These are phyloP conservation scores for Whitmania pigra DNA, from an alignment of 1,140 invertebrate species.

Conservation along the genomic window DNA sequence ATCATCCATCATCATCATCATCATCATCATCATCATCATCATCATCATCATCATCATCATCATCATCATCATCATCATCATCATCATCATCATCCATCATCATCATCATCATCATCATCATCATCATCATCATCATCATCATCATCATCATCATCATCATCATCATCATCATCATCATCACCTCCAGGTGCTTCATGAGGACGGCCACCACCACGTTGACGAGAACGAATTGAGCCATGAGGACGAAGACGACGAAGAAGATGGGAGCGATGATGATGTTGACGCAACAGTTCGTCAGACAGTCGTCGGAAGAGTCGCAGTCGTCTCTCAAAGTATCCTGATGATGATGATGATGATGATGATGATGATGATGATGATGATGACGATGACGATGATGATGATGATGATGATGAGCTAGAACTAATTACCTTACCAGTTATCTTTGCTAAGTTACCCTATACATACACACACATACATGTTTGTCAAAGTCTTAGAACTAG, in stretches of 20 bases:
- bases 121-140: background rate
- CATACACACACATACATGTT: too few relatives aligned
- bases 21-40: background rate
- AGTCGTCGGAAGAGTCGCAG: conserved; percentile 78
- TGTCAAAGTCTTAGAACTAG: too few relatives aligned
- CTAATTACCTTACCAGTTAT: too few relatives aligned
- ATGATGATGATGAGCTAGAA: conserved; percentile 64
- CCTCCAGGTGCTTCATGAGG: conserved; percentile 97
- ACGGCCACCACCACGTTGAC: conserved; percentile 99
- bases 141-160: background rate
- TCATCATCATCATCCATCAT: conserved; percentile 70
- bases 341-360: conserved; percentile 63
- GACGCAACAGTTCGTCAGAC: conserved; percentile 93
- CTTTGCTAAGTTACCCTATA: too few relatives aligned
- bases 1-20: background rate
- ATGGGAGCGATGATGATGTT: conserved; percentile 90
- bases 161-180: conserved; percentile 70
- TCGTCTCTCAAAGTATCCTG: conserved; percentile 86
- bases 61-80: background rate
- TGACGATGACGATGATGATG: conserved; percentile 96
- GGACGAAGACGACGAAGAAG: conserved; percentile 97
- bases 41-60: background rate
- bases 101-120: background rate
- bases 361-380: conserved; percentile 98
- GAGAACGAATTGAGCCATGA: conserved; percentile 99